A percentile compares a stretch with the other conserved stretches of the same genome.
These are phyloP conservation scores for Micromussa lordhowensis DNA, from an alignment of 92 coral and sea anemone species.

Conservation along the genomic window DNA sequence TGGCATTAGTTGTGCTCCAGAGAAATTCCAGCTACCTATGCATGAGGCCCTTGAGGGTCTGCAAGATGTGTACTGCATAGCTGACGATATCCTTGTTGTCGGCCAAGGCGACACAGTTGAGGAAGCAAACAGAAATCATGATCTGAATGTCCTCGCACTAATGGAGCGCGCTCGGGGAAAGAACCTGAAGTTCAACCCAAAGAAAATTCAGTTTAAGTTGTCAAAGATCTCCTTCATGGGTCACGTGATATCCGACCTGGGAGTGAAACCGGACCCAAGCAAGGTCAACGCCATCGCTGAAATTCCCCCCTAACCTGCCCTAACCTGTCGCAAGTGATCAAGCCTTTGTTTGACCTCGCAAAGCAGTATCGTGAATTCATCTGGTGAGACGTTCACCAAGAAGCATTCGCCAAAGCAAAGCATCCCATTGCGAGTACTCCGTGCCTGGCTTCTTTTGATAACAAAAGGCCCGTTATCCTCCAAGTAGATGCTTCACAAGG, in stretches of 20 bases:
- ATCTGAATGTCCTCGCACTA: slow-evolving; percentile 34
- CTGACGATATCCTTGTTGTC: slow-evolving; percentile 51
- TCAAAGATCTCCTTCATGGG: slow-evolving; percentile 51
- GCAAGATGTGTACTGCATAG: slow-evolving; percentile 44
- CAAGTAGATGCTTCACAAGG: slow-evolving; percentile 59
- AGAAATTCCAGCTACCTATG: slow-evolving; percentile 45
- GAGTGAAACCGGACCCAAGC: slow-evolving; percentile 45
- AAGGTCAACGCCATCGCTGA: slow-evolving; percentile 38
- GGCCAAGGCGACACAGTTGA: slow-evolving; percentile 50
- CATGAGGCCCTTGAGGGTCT: slow-evolving; percentile 53
- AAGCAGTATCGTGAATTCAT: slow-evolving; percentile 33
- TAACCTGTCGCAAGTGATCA: slow-evolving; percentile 43
- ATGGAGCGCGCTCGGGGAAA: slow-evolving; percentile 45
- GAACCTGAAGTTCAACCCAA: slow-evolving; percentile 51
- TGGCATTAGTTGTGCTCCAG: not conserved
- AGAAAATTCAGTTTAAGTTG: slow-evolving; percentile 53
- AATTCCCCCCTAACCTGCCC: slow-evolving; percentile 46
- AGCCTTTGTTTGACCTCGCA: slow-evolving; percentile 43
- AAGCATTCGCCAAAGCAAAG: slow-evolving; percentile 48
- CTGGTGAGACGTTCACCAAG: slow-evolving; percentile 40
- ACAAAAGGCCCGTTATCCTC: slow-evolving; percentile 47
- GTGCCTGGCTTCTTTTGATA: slow-evolving; percentile 41
- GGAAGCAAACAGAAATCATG: slow-evolving; percentile 59
- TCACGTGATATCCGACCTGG: slow-evolving; percentile 43
- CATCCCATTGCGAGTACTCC: slow-evolving; percentile 16